These are phyloP conservation scores for Lepidostoma basale DNA, from an alignment of 1,140 invertebrate species.

Conservation along the genomic window DNA sequence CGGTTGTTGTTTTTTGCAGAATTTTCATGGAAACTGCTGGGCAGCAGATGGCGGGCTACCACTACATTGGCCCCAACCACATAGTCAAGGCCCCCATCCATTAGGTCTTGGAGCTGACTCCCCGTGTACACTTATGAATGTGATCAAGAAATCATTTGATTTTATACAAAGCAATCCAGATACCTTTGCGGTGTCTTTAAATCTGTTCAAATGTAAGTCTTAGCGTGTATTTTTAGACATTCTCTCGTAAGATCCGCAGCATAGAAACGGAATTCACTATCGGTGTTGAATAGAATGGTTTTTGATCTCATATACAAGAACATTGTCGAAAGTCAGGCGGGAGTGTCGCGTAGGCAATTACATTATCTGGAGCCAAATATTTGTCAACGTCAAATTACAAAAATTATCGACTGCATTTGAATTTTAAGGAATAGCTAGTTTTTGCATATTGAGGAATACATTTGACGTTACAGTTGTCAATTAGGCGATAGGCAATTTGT, in stretches of 20 bases:
- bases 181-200: constrained; percentile 41
- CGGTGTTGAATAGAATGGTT: neutral
- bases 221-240: constrained; percentile 65
- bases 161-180: constrained; percentile 42
- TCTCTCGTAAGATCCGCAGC: constrained; percentile 60
- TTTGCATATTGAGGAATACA: constrained; percentile 36
- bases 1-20: constrained; percentile 61
- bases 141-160: constrained; percentile 41
- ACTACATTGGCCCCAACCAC: constrained; percentile 89
- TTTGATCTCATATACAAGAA: constrained; percentile 39
- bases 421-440: constrained; percentile 43
- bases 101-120: constrained; percentile 65
- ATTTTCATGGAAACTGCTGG: constrained; percentile 92
- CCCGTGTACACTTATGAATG: constrained; percentile 24
- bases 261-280: constrained; percentile 4
- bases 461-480: neutral
- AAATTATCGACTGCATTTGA: constrained; percentile 36
- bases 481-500: neutral
- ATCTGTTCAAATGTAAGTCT: constrained; percentile 51
- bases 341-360: neutral
- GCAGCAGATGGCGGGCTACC: constrained; percentile 85
- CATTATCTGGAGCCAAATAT: too few relatives aligned
- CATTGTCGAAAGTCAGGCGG: constrained; percentile 6
- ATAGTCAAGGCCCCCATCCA: constrained; percentile 91
- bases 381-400: constrained; percentile 23